Percentiles rank a stretch among this genome's conserved stretches.
Conservation (phyloP, 2,797 vertebrate species). For the Columba guinea region DNA sequence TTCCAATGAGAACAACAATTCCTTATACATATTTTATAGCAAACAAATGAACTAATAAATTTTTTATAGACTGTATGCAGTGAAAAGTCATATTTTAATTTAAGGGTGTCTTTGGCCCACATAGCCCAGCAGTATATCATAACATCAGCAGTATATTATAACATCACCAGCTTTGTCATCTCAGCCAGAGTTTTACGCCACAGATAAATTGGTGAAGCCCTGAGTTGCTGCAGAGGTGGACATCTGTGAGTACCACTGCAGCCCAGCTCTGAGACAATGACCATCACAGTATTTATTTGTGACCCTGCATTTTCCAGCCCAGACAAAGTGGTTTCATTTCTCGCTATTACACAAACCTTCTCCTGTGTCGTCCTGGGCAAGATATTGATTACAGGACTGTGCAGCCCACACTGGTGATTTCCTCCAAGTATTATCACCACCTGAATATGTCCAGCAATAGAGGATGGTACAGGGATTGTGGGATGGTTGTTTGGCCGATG, state of each 20-base stretch:
- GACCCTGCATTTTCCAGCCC: neutral
- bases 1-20: constrained; percentile 47
- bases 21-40: constrained; percentile 71
- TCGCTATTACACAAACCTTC: neutral
- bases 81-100: neutral
- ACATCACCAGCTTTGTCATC: neutral
- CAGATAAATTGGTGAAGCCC: neutral
- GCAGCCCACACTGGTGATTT: neutral
- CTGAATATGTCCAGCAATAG: neutral
- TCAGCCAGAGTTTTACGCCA: neutral
- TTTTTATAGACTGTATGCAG: constrained; percentile 48
- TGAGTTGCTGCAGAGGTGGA: neutral
- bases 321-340: neutral
- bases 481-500: neutral
- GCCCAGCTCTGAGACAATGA: neutral
- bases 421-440: neutral
- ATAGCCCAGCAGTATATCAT: neutral
- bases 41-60: constrained; percentile 72
- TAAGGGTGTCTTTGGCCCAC: constrained; percentile 15
- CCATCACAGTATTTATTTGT: neutral
- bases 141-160: neutral
- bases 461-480: neutral
- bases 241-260: rapidly evolving
- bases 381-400: rapidly evolving
- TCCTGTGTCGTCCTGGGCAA: neutral